A percentile compares a stretch with the other conserved stretches of the same genome.
These are phyloP conservation scores for Patella caerulea DNA, from an alignment of 2,888 invertebrate genomes.

Conservation along the genomic window DNA sequence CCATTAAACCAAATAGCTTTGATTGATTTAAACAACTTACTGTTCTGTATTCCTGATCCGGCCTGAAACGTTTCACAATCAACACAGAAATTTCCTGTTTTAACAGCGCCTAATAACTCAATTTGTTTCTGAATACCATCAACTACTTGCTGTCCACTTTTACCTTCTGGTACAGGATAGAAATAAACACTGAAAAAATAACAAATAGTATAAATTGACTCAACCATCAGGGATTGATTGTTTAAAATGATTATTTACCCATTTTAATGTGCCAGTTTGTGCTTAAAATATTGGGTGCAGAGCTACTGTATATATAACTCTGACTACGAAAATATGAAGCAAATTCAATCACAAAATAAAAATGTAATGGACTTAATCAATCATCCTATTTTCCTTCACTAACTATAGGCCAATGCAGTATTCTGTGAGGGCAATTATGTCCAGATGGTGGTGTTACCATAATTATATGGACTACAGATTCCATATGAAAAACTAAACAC, in stretches of 20 bases:
- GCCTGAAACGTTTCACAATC: slow-evolving; percentile 92
- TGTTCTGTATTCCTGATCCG: slow-evolving; percentile 58
- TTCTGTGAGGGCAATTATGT: too few species aligned
- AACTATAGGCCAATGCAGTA: too few species aligned
- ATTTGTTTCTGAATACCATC: slow-evolving; percentile 89
- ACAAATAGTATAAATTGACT: slow-evolving; percentile 2
- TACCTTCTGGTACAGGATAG: slow-evolving; percentile 89
- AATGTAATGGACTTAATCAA: too few species aligned
- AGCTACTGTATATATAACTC: neutral
- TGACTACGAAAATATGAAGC: neutral
- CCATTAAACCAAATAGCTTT: too few species aligned
- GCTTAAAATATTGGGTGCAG: neutral
- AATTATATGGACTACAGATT: too few species aligned
- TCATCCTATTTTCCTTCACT: too few species aligned
- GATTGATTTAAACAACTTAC: slow-evolving; percentile 30
- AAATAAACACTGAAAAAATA: slow-evolving; percentile 80
- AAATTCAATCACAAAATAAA: too few species aligned
- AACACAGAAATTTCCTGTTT: slow-evolving; percentile 90
- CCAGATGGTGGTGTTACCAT: too few species aligned
- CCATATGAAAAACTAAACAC: too few species aligned
- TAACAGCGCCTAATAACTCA: slow-evolving; percentile 86
- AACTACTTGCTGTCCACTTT: slow-evolving; percentile 88
- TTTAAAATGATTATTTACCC: too few species aligned
- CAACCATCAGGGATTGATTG: neutral
- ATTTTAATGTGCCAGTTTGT: neutral